These are phyloP conservation scores for Hucho hucho DNA, from an alignment of 2,113 vertebrate species.

Conservation along the genomic window DNA sequence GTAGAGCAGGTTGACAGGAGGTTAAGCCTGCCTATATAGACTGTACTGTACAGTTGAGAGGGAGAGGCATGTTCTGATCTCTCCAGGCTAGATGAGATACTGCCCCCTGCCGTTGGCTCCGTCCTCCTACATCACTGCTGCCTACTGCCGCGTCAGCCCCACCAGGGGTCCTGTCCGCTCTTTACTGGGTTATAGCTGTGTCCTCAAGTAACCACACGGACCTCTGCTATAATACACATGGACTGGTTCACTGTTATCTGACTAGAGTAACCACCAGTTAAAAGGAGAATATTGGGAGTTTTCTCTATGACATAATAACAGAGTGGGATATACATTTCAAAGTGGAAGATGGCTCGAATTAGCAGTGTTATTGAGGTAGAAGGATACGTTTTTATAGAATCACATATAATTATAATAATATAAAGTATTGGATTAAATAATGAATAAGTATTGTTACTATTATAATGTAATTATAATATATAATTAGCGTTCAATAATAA, in stretches of 20 bases:
- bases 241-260: neutral
- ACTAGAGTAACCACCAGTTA: neutral
- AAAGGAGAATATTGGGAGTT: neutral
- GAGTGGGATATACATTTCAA: neutral
- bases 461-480: neutral
- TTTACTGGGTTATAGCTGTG: neutral
- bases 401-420: too few relatives aligned
- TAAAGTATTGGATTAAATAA: too few relatives aligned
- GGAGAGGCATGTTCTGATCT: too few relatives aligned
- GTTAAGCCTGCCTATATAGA: too few relatives aligned
- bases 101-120: conserved; percentile 35
- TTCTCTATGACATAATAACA: neutral
- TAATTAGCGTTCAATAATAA: neutral
- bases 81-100: conserved; percentile 32
- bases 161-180: neutral
- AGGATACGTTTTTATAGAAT: too few relatives aligned
- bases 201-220: neutral
- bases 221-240: too few relatives aligned
- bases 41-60: too few relatives aligned
- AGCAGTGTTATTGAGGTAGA: neutral
- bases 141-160: neutral
- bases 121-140: neutral
- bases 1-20: too few relatives aligned
- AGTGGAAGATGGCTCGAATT: neutral
- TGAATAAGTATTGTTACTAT: neutral